These are phyloP conservation scores for Agapornis canus DNA, from an alignment of 2,797 vertebrate genomes.

Conservation along the genomic window DNA sequence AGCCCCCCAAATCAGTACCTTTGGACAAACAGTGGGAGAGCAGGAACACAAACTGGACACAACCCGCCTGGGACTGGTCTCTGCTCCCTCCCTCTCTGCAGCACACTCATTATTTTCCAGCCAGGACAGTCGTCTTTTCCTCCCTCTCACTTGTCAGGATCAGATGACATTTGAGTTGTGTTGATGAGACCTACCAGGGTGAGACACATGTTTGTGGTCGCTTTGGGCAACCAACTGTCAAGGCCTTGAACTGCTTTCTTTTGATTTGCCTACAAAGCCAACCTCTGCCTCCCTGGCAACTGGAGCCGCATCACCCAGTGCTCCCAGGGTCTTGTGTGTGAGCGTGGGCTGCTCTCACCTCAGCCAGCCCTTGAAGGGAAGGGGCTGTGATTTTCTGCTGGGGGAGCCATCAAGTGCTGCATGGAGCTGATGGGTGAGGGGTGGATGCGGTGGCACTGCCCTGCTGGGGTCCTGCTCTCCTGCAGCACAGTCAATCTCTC, in stretches of 20 bases:
- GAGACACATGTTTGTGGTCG: constrained; percentile 53
- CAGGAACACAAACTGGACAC: not conserved
- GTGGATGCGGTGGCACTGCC: not conserved
- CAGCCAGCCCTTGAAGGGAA: not conserved
- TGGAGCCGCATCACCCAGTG: not conserved
- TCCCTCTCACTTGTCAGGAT: constrained; percentile 3
- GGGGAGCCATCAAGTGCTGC: not conserved
- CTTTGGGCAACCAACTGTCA: constrained; percentile 49
- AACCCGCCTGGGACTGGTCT: not conserved
- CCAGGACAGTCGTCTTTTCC: not conserved
- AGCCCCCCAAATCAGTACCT: not conserved
- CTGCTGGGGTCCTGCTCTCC: not conserved
- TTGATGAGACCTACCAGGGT: constrained; percentile 48
- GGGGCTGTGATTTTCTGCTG: not conserved
- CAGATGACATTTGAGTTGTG: constrained; percentile 30
- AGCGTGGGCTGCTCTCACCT: not conserved
- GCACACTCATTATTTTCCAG: not conserved
- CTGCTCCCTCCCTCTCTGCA: not conserved
- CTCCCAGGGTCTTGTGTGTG: not conserved
- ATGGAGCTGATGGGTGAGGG: not conserved
- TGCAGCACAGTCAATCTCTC: not conserved
- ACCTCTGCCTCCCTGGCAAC: not conserved
- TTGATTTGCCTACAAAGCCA: not conserved
- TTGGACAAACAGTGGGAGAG: not conserved
- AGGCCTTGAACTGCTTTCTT: constrained; percentile 11